Evolutionary conservation across 2,797 vertebrate genomes (phyloP), one percentile per base, ranked within the genome.

Genomic region (Pipistrellus pygmaeus): DNA sequence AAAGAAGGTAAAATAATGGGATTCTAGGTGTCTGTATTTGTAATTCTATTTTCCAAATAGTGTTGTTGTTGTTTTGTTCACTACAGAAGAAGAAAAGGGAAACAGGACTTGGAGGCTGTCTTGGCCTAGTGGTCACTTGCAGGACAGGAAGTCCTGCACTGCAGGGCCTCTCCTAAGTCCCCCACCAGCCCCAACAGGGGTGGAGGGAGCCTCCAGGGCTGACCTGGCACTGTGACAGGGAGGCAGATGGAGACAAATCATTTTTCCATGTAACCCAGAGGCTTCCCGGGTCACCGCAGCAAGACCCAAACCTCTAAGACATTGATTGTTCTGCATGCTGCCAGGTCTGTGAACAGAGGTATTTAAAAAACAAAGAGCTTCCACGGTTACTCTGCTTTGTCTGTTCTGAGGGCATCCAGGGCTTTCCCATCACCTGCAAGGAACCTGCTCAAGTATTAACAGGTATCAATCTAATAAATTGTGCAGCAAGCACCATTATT

Each of bases 391-490:
- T 96, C 68, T 71, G 81, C 91, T 85, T 90, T 35, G 4, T 69
- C 44, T 85, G 66, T 62, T 57, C 93, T 30, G 32, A 69, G n/a
- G 80, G 76, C 32, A 68, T 89, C 83, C 10, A 0, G 1, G 35
- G 57, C 86, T 73, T 92, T 93, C 87, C 68, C 80, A 95, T 86
- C 92, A 93, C 80, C 87, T 71, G 55, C 62, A 82, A 85, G 60
- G 55, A 94, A 80, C 89, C 97, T 89, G 84, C 97, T 97, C 93
- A 96, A 95, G 91, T 89, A 97, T 95, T 98, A 98, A 96, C 98
- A 97, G 93, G 88, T 96, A 95, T 91, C 96, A 96, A 93, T 95
- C 92, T 97, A 96, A 97, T 95, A 97, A 89, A 96, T 44, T 75
- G 88, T 94, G 53, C 91, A 95, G 87, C 82, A 73, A 71, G 92